Percentiles rank a stretch among this genome's conserved stretches.
Conservation (phyloP, 2,888 invertebrate species). For the Pseudococcus jackbeardsleyi region DNA sequence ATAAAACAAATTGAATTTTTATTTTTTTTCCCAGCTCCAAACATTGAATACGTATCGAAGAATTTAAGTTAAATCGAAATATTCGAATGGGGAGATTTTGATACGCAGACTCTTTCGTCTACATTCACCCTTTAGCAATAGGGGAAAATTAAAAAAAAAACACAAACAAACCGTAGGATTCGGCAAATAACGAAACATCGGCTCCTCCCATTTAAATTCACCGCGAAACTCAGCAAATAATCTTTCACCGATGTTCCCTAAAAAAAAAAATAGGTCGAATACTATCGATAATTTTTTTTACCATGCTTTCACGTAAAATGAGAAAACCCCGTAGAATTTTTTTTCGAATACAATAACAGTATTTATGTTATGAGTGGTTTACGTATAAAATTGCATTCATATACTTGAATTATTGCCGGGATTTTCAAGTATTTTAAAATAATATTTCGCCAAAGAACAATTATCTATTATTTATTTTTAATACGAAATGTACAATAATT, state of each 20-base stretch:
- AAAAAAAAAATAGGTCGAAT: neutral
- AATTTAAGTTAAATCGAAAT: neutral
- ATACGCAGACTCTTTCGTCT: conserved; percentile 37
- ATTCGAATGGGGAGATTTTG: neutral
- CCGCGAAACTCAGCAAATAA: conserved; percentile 1
- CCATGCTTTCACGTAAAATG: neutral
- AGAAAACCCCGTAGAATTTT: neutral
- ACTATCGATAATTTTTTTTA: conserved; percentile 4
- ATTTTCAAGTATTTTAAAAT: conserved; percentile 50
- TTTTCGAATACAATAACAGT: neutral
- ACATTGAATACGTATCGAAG: neutral
- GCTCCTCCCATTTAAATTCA: conserved; percentile 44
- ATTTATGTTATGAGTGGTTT: conserved; percentile 29
- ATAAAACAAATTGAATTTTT: conserved; percentile 32
- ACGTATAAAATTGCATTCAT: neutral
- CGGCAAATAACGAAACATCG: conserved; percentile 24
- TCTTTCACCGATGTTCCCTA: neutral
- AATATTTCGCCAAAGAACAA: conserved; percentile 48
- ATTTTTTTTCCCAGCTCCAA: neutral
- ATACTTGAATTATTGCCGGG: conserved; percentile 49
- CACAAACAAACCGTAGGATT: neutral
- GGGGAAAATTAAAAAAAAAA: conserved; percentile 39
- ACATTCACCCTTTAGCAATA: conserved; percentile 9
- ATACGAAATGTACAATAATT: conserved; percentile 23
- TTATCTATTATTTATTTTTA: neutral